A percentile compares a stretch with the other conserved stretches of the same genome.
Evolutionary conservation across 2,113 vertebrate genomes (phyloP).

Genomic region (Tyto alba): DNA sequence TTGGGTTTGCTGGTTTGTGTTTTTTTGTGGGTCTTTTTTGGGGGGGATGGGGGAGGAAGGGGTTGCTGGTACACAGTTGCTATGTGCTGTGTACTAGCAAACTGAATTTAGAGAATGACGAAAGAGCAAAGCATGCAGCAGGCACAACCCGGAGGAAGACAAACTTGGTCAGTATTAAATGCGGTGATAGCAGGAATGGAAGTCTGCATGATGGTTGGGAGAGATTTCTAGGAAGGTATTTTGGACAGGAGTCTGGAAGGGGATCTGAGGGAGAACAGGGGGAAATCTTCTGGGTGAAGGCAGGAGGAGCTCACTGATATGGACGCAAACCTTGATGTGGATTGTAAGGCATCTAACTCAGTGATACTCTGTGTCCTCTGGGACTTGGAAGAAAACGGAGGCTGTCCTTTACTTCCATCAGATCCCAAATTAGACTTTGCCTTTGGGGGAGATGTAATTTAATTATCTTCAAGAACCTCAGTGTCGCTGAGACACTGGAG

Average conservation of each 20-base stretch:
- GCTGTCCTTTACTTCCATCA: not conserved
- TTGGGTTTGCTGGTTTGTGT: not conserved
- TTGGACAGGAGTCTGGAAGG: not conserved
- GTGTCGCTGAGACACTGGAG: not conserved
- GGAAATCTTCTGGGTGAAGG: not conserved
- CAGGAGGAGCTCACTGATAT: not conserved
- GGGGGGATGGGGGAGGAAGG: accelerated
- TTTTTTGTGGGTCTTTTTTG: not conserved
- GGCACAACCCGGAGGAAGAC: too few species aligned
- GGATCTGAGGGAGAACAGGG: not conserved
- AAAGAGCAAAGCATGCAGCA: not conserved
- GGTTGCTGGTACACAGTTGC: not conserved
- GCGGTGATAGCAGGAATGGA: not conserved
- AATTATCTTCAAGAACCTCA: not conserved
- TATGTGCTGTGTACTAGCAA: not conserved
- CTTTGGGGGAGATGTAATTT: constrained; percentile 14
- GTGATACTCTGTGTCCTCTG: not conserved
- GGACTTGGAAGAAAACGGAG: not conserved
- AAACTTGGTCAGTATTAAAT: not conserved
- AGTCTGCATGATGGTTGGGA: not conserved
- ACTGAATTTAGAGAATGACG: not conserved
- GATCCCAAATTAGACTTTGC: constrained; percentile 16
- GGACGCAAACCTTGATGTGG: not conserved
- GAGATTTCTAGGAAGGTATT: not conserved
- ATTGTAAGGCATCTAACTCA: not conserved